Percentiles rank a stretch among this genome's conserved stretches.
phyloP scores from a whole-genome alignment of 2,113 vertebrate genomes.

The Arothron firmamentum region DNA sequence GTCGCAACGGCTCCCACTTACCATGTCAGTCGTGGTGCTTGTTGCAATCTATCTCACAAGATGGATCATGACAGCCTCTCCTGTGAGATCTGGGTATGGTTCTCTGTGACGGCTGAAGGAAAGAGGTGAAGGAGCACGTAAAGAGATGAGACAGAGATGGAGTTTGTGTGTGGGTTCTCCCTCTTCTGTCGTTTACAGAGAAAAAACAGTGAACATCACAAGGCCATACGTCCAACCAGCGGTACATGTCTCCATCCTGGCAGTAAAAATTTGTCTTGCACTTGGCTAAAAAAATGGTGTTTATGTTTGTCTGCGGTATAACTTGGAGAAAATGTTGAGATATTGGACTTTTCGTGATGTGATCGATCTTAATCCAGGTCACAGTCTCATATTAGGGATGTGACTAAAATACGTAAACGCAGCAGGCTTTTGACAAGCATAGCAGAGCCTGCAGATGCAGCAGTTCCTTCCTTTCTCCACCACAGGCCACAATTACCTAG shows the following conservation, averaged over 20 bases:
- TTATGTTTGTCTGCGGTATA: slow-evolving; percentile 13
- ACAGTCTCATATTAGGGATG: slow-evolving; percentile 1
- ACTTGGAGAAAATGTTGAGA: slow-evolving; percentile 25
- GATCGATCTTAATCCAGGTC: slow-evolving; percentile 7
- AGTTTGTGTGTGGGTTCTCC: not conserved
- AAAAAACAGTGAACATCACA: slow-evolving; percentile 6
- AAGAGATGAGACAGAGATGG: slow-evolving; percentile 17
- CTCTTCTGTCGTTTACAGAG: slow-evolving; percentile 5
- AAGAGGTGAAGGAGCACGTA: slow-evolving; percentile 7
- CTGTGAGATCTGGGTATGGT: slow-evolving; percentile 32
- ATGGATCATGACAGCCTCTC: slow-evolving; percentile 39
- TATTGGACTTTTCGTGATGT: slow-evolving; percentile 15
- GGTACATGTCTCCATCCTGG: not conserved
- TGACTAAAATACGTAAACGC: slow-evolving; percentile 1
- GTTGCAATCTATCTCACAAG: slow-evolving; percentile 42
- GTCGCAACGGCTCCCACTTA: slow-evolving; percentile 31
- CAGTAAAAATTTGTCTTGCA: slow-evolving; percentile 8
- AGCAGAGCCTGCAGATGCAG: too few relatives aligned
- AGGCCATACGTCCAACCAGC: slow-evolving; percentile 9
- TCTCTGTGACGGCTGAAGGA: slow-evolving; percentile 27
- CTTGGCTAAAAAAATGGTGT: not conserved
- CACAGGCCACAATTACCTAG: too few relatives aligned
- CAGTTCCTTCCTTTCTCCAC: too few relatives aligned
- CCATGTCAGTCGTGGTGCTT: slow-evolving; percentile 27
- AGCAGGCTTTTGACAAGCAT: too few relatives aligned